Evolutionary conservation across 2,797 vertebrate species (phyloP).

Genomic region (Lophotriccus pileatus): DNA sequence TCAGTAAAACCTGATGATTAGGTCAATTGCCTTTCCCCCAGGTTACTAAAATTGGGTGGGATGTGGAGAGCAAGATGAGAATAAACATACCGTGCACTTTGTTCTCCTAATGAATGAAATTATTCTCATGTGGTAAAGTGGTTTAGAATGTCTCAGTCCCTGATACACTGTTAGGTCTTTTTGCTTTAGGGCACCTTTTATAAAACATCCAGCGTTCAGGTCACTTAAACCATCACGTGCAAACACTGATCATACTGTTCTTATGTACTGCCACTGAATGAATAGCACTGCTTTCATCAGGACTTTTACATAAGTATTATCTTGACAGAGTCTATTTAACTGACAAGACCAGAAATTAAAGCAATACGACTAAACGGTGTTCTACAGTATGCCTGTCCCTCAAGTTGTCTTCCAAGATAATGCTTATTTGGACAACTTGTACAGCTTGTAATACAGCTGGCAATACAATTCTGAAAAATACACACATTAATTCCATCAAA

Average conservation of each 20-base stretch:
- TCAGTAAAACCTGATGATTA: not conserved
- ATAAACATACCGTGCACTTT: not conserved
- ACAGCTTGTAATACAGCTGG: not conserved
- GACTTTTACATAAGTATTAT: not conserved
- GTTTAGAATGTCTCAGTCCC: not conserved
- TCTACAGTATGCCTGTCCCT: not conserved
- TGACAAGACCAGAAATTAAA: not conserved
- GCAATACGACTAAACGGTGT: not conserved
- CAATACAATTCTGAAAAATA: not conserved
- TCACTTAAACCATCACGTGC: not conserved
- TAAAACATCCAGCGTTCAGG: not conserved
- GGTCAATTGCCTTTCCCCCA: not conserved
- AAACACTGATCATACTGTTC: not conserved
- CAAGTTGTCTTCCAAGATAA: not conserved
- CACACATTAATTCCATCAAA: not conserved
- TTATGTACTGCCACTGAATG: not conserved
- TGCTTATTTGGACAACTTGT: not conserved
- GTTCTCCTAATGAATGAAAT: not conserved
- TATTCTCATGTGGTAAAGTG: not conserved
- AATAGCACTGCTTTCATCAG: not conserved
- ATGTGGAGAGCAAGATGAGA: not conserved
- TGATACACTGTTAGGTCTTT: not conserved
- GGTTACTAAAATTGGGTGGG: not conserved
- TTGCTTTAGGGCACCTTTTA: not conserved
- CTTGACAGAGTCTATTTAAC: not conserved